These are phyloP conservation scores for Elegia similella DNA, from an alignment of 2,888 invertebrate genomes.

Conservation along the genomic window DNA sequence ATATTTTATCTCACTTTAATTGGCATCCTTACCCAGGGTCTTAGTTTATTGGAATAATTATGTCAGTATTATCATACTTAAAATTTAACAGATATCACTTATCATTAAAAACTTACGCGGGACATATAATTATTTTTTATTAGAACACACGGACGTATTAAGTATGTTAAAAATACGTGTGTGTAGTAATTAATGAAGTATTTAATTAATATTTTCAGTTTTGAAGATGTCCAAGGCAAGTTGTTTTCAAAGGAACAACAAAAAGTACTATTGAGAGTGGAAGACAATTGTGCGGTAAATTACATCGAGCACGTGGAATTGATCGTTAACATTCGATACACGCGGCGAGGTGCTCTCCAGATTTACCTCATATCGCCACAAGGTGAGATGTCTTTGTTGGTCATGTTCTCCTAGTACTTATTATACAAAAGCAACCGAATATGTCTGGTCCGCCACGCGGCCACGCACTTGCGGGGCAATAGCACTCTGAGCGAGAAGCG, in stretches of 20 bases:
- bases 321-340: slow-evolving; percentile 86
- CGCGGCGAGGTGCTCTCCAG: slow-evolving; percentile 88
- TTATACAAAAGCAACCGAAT: slow-evolving; percentile 9
- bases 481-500: not conserved
- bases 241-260: slow-evolving; percentile 45
- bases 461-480: not conserved
- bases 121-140: too few relatives aligned
- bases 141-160: too few relatives aligned
- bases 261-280: slow-evolving; percentile 71
- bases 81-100: too few relatives aligned
- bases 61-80: too few relatives aligned
- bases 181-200: too few relatives aligned
- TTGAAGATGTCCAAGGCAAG: slow-evolving; percentile 1
- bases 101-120: too few relatives aligned
- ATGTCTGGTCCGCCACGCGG: not conserved
- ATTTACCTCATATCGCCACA: slow-evolving; percentile 88
- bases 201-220: not conserved
- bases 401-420: slow-evolving; percentile 42
- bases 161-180: too few relatives aligned
- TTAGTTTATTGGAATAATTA: too few relatives aligned
- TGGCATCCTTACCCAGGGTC: too few relatives aligned
- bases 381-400: slow-evolving; percentile 73
- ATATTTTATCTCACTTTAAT: not conserved
- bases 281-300: slow-evolving; percentile 81
- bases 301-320: slow-evolving; percentile 94